Evolutionary conservation across 2,113 vertebrate species (phyloP).

Genomic region (Octodon degus): DNA sequence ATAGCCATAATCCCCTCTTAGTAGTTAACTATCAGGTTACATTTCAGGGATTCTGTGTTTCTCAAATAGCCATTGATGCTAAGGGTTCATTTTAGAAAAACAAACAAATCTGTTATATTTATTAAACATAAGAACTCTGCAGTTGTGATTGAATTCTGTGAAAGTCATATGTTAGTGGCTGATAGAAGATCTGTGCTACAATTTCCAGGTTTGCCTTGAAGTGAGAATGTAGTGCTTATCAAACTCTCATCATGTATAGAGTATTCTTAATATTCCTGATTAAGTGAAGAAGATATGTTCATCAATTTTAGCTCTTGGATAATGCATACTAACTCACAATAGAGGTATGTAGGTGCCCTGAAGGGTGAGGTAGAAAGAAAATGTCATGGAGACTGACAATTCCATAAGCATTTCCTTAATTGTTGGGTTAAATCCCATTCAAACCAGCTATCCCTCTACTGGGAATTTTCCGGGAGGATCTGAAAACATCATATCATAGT

Average conservation of each 20-base stretch:
- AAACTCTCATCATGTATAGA: not conserved
- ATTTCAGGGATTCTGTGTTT: constrained; percentile 26
- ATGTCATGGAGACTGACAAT: not conserved
- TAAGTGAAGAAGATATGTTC: not conserved
- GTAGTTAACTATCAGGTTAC: not conserved
- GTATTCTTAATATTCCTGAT: not conserved
- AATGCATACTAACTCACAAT: not conserved
- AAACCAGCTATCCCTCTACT: no score
- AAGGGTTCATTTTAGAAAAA: not conserved
- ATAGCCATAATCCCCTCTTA: not conserved
- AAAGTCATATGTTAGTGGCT: not conserved
- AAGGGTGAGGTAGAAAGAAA: not conserved
- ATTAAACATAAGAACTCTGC: not conserved
- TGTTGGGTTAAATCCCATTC: not conserved
- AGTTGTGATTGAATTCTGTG: not conserved
- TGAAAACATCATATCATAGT: no score
- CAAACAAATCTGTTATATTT: not conserved
- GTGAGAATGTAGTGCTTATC: not conserved
- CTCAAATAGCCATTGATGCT: not conserved
- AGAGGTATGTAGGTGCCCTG: not conserved
- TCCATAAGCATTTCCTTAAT: not conserved
- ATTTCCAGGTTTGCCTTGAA: not conserved
- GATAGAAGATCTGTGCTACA: not conserved
- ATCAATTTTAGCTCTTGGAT: not conserved
- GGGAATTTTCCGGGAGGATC: no score